Evolutionary conservation across 2,888 invertebrate species (phyloP).

Genomic region (Phyto melanocephala): DNA sequence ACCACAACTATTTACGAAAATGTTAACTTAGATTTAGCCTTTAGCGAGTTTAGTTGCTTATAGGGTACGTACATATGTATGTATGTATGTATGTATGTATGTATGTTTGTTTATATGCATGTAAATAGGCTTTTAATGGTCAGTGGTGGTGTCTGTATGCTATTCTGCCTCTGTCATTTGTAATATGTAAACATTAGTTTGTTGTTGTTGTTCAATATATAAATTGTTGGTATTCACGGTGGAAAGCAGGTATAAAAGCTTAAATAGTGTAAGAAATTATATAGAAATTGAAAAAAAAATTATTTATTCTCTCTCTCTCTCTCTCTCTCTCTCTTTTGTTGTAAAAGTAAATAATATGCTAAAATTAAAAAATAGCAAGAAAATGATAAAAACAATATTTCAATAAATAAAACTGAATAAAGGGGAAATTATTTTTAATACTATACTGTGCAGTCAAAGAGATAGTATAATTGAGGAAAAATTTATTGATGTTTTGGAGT

Average conservation of each 20-base stretch:
- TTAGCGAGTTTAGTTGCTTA: no score
- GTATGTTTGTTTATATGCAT: no score
- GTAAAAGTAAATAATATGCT: neutral
- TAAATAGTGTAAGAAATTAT: neutral
- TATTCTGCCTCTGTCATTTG: neutral
- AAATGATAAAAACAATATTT: neutral
- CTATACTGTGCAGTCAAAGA: neutral
- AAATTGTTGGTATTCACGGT: conserved; percentile 37
- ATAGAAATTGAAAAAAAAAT: neutral
- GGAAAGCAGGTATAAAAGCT: conserved; percentile 33
- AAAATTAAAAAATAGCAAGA: neutral
- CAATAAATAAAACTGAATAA: neutral
- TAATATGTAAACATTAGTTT: no score
- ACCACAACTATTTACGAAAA: no score
- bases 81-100: no score
- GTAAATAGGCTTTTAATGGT: neutral
- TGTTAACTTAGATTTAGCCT: no score
- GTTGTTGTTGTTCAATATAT: conserved; percentile 27
- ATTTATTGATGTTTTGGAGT: neutral
- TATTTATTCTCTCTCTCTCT: neutral
- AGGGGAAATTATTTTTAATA: neutral
- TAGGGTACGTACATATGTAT: no score
- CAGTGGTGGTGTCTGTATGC: neutral
- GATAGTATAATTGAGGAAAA: neutral
- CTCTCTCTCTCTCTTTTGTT: neutral